These are phyloP conservation scores for Copsychus sechellarum DNA, from an alignment of 2,113 vertebrate genomes.

Conservation along the genomic window DNA sequence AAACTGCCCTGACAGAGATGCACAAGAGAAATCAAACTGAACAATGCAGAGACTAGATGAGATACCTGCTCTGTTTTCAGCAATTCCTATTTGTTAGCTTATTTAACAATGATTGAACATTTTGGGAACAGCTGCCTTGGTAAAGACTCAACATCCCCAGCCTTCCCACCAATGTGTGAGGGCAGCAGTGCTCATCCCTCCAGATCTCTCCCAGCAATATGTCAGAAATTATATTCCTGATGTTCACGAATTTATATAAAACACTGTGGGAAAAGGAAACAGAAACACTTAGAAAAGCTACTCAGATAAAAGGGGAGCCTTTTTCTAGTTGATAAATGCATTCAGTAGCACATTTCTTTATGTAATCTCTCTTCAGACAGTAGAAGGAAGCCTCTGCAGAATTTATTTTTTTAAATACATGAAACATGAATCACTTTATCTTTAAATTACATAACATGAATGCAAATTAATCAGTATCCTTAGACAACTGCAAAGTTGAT, in stretches of 20 bases:
- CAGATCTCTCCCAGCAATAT: background rate
- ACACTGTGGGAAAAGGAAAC: background rate
- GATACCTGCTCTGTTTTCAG: background rate
- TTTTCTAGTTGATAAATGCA: background rate
- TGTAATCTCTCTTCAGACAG: background rate
- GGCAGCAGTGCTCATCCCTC: background rate
- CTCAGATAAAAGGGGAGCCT: background rate
- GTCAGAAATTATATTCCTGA: background rate
- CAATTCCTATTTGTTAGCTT: background rate
- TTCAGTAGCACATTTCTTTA: background rate
- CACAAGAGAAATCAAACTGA: background rate
- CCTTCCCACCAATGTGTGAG: background rate
- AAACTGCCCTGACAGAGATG: background rate
- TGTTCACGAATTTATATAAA: background rate
- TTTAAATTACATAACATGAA: background rate
- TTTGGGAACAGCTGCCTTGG: background rate
- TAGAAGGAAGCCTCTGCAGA: background rate
- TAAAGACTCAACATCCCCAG: background rate
- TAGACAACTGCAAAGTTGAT: background rate
- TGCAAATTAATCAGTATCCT: background rate
- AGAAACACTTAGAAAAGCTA: background rate
- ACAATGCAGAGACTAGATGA: background rate
- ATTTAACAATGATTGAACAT: background rate
- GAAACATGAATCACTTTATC: background rate
- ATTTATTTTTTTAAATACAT: background rate